phyloP scores from a whole-genome alignment of 30 jellyfish, hydroid and myxozoan species.

The Pseudorhiza aurosa region DNA sequence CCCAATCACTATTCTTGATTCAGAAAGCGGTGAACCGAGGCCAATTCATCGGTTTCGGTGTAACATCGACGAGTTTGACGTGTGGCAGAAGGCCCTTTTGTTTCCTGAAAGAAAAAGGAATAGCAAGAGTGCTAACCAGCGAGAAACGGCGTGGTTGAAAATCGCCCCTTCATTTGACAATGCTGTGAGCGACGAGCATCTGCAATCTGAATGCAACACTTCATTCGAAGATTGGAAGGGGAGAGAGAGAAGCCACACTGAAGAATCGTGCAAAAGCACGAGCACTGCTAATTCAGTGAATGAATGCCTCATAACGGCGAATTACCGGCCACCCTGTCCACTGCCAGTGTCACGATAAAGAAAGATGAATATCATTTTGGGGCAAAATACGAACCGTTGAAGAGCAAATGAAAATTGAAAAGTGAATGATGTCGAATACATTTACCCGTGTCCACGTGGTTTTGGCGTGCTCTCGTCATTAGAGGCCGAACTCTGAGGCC shows the following conservation, averaged over 20 bases:
- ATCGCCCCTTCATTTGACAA: background rate
- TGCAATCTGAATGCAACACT: background rate
- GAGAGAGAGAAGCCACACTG: background rate
- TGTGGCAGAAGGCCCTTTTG: conserved; percentile 24
- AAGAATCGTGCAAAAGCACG: background rate
- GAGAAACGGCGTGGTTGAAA: background rate
- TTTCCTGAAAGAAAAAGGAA: background rate
- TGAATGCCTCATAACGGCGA: too few species aligned
- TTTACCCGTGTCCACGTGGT: too few species aligned
- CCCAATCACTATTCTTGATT: background rate
- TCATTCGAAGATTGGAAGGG: background rate
- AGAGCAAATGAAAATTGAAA: too few species aligned
- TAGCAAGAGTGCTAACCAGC: background rate
- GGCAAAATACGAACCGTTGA: too few species aligned
- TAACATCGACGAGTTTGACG: conserved; percentile 1
- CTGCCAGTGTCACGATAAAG: too few species aligned
- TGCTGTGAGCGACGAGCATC: background rate
- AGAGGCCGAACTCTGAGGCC: too few species aligned
- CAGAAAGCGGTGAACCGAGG: background rate
- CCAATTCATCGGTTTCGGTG: conserved; percentile 45
- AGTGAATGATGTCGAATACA: too few species aligned
- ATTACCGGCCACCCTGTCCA: too few species aligned
- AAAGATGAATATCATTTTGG: too few species aligned
- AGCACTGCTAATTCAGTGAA: too few species aligned
- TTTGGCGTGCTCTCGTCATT: too few species aligned